Evolutionary conservation across 2,113 vertebrate genomes (phyloP), one percentile per base, ranked within the genome.

Genomic region (Orcinus orca): DNA sequence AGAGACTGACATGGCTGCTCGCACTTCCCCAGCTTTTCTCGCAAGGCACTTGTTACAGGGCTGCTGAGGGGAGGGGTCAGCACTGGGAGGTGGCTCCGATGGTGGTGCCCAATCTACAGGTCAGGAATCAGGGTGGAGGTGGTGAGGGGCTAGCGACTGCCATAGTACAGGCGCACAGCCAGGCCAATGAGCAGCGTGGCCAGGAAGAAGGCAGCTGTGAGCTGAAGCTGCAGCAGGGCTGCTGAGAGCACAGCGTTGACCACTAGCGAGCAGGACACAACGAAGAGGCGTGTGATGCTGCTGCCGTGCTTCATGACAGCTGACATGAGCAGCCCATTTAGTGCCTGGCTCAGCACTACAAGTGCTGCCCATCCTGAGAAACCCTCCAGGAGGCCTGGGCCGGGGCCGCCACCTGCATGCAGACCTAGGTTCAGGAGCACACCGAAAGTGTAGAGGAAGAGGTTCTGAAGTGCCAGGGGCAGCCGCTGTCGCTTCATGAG

Each of bases 251-350:
- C 47, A 0, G 99, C 99, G 0, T 99, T 99, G 44, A 99, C 99
- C 95, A 99, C 98, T 98, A 99, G 99, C 14, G 99, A 99, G 96
- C 99, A 99, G 97, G 99, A 99, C 97, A 99, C 99, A 67, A 99
- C 93, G 9, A 99, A 99, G 63, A 99, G 99, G 47, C 99, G 98
- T 5, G 99, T 99, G 98, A 99, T 99, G 93, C 99, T 99, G 79
- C 98, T 99, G 98, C 99, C 99, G 9, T 99, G 99, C 98, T 99
- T 99, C 98, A 99, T 99, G 96, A 99, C 98, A 41, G 99, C 98
- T 0, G 99, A 99, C 99, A 99, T 99, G 60, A 99, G 98, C 79
- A 99, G 98, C 14, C 99, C 99, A 0, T 99, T 99, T 20, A 99
- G 96, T 0, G 99, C 99, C 98, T 99, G 99, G 79, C 99, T 99